phyloP scores from a whole-genome alignment of 2,113 vertebrate genomes.

The Daubentonia madagascariensis region DNA sequence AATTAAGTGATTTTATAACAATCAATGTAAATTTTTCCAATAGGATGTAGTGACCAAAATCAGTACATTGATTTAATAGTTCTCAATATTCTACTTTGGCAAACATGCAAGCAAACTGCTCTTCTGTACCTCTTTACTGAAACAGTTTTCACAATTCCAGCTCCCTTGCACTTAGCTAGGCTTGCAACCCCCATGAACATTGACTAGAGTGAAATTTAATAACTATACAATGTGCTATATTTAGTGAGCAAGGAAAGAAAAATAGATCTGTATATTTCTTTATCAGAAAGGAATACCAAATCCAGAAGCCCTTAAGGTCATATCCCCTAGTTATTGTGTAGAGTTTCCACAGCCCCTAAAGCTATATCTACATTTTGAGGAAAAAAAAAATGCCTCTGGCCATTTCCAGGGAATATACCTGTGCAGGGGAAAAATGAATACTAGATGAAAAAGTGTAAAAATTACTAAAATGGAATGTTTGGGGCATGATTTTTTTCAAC shows the following conservation, averaged over 20 bases:
- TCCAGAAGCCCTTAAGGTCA: not conserved
- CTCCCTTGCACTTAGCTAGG: not conserved
- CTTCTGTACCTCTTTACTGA: not conserved
- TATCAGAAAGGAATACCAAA: constrained; percentile 3
- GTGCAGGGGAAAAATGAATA: not conserved
- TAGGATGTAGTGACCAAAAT: not conserved
- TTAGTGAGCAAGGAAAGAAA: not conserved
- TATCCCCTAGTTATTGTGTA: not conserved
- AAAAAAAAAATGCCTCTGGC: not conserved
- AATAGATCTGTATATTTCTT: not conserved
- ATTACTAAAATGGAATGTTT: not conserved
- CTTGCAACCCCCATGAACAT: not conserved
- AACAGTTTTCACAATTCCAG: not conserved
- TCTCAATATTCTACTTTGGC: not conserved
- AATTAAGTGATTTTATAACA: constrained; percentile 4
- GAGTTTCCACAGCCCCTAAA: not conserved
- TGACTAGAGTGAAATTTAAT: constrained; percentile 49
- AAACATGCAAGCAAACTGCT: not conserved
- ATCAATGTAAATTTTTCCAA: not conserved
- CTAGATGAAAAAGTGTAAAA: not conserved
- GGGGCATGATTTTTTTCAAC: not conserved
- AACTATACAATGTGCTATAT: not conserved
- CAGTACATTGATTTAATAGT: constrained; percentile 10
- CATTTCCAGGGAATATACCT: not conserved
- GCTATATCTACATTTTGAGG: not conserved